Conservation (phyloP, 1,140 invertebrate genomes). For the Ditylenchus dipsaci region DNA sequence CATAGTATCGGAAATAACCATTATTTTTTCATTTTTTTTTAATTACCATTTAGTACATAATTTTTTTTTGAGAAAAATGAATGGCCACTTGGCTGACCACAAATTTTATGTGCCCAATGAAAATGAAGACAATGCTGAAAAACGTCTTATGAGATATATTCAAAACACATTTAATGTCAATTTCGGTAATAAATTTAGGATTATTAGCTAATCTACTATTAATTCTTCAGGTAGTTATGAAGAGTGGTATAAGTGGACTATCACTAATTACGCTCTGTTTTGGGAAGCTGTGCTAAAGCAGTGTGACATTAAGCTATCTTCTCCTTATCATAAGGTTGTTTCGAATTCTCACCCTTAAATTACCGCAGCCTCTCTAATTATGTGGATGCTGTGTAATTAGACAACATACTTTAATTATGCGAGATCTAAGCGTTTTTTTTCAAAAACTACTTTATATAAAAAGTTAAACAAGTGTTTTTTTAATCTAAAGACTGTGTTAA, state of each 20-base stretch:
- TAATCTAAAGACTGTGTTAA: too few relatives aligned
- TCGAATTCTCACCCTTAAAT: slow-evolving; percentile 7
- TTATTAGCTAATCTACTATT: not conserved
- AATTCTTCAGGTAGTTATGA: slow-evolving; percentile 59
- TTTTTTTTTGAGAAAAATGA: not conserved
- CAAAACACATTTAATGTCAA: not conserved
- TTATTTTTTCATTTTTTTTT: not conserved
- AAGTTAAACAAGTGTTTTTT: too few relatives aligned
- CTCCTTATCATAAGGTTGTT: slow-evolving; percentile 57
- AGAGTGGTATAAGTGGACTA: slow-evolving; percentile 62
- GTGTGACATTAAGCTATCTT: slow-evolving; percentile 58
- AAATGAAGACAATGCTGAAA: not conserved
- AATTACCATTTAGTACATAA: too few relatives aligned
- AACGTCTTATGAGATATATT: not conserved
- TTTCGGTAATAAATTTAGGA: not conserved
- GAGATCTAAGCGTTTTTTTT: too few relatives aligned
- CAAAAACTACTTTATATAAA: too few relatives aligned
- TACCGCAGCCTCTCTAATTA: too few relatives aligned
- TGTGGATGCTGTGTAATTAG: too few relatives aligned
- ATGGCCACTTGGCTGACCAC: not conserved
- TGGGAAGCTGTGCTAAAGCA: slow-evolving; percentile 62
- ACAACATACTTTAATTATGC: too few relatives aligned
- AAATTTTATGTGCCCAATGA: not conserved
- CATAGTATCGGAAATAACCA: slow-evolving; percentile 5
- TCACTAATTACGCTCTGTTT: slow-evolving; percentile 61